These are phyloP conservation scores for Theretra japonica DNA, from an alignment of 2,888 invertebrate species.

Conservation along the genomic window DNA sequence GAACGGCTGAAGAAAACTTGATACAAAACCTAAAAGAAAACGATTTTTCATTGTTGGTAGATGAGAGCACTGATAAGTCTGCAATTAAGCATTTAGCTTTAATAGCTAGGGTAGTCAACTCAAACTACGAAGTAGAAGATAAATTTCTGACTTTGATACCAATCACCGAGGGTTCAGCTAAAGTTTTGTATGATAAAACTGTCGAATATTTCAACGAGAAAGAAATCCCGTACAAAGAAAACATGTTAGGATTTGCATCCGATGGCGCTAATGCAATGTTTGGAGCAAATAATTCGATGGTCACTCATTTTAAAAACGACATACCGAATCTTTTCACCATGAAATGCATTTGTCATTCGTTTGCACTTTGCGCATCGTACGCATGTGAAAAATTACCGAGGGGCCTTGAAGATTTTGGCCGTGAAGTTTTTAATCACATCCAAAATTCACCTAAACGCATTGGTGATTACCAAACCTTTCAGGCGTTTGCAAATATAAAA, in stretches of 20 bases:
- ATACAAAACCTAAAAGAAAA: conserved; percentile 40
- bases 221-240: conserved; percentile 40
- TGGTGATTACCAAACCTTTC: not conserved
- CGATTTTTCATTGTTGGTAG: conserved; percentile 40
- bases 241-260: conserved; percentile 40
- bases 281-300: conserved; percentile 37
- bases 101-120: conserved; percentile 26
- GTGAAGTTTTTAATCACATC: conserved; percentile 24
- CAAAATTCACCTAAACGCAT: conserved; percentile 12
- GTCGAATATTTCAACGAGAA: conserved; percentile 39
- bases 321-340: conserved; percentile 39
- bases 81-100: conserved; percentile 41
- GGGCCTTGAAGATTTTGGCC: conserved; percentile 22
- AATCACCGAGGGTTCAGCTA: conserved; percentile 41
- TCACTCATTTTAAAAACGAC: conserved; percentile 34
- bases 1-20: no score
- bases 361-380: conserved; percentile 30
- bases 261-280: conserved; percentile 43
- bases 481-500: not conserved
- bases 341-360: conserved; percentile 43
- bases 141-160: conserved; percentile 46
- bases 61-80: conserved; percentile 43
- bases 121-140: conserved; percentile 42
- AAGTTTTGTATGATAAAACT: conserved; percentile 39
- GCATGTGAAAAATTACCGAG: conserved; percentile 28